Conservation (phyloP, 1,140 invertebrate genomes). For the Saccostrea glomerata region DNA sequence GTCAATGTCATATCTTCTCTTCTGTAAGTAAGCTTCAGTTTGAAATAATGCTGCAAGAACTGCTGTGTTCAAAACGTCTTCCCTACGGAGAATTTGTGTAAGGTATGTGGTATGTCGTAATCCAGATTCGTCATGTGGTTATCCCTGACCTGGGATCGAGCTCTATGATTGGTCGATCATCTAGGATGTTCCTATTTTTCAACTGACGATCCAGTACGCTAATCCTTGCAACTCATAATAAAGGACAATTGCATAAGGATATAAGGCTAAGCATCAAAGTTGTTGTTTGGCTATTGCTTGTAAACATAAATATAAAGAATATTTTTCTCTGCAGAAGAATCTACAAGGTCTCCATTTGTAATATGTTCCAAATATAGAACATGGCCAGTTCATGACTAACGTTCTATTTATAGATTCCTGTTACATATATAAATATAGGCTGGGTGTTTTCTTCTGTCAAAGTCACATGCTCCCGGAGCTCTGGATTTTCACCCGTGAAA, state of each 20-base stretch:
- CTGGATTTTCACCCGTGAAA: not conserved
- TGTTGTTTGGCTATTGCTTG: not conserved
- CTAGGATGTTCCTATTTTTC: not conserved
- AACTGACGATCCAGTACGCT: not conserved
- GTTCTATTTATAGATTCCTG: slow-evolving; percentile 18
- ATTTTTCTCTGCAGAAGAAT: not conserved
- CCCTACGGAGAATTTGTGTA: not conserved
- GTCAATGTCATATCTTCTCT: not conserved
- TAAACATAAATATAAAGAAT: not conserved
- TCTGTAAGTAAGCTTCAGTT: not conserved
- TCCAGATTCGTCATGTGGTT: slow-evolving; percentile 25
- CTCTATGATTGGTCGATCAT: slow-evolving; percentile 9
- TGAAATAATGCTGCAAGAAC: not conserved
- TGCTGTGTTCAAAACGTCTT: not conserved
- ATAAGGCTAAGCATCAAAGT: not conserved
- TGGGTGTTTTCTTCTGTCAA: slow-evolving; percentile 19
- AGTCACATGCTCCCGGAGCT: not conserved
- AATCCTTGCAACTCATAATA: not conserved
- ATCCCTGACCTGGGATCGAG: not conserved
- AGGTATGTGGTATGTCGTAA: not conserved
- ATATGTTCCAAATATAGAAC: not conserved
- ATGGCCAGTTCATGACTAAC: not conserved
- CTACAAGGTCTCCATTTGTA: not conserved
- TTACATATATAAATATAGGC: slow-evolving; percentile 12
- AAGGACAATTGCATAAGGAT: not conserved